phyloP scores from a whole-genome alignment of 2,888 invertebrate genomes.

The Chrysolina oricalcia region DNA sequence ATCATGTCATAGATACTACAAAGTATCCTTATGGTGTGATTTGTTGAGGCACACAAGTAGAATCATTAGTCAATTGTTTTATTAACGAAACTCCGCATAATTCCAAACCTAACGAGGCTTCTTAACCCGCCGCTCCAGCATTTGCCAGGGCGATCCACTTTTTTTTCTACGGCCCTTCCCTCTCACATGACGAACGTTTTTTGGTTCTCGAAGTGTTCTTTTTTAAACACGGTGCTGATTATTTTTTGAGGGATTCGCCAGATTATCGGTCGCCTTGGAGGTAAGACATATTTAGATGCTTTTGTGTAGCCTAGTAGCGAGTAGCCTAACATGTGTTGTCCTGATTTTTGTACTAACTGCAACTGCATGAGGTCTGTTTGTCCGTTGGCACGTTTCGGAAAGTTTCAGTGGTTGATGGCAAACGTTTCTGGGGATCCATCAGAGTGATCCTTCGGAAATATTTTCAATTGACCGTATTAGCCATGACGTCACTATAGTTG shows the following conservation, averaged over 20 bases:
- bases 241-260: constrained; percentile 59
- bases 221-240: constrained; percentile 27
- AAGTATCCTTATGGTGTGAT: constrained; percentile 4
- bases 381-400: background rate
- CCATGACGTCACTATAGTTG: too few species aligned
- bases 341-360: constrained; percentile 14
- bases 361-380: background rate
- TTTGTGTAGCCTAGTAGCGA: constrained; percentile 29
- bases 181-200: constrained; percentile 34
- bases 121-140: constrained; percentile 75
- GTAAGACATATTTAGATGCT: constrained; percentile 58
- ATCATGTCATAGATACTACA: background rate
- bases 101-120: constrained; percentile 58
- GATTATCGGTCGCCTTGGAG: constrained; percentile 65
- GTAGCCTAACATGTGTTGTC: constrained; percentile 19
- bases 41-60: constrained; percentile 30
- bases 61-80: constrained; percentile 49
- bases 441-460: too few species aligned
- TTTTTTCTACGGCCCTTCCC: constrained; percentile 69
- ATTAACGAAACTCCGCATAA: constrained; percentile 50
- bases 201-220: constrained; percentile 37
- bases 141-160: constrained; percentile 78
- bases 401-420: background rate
- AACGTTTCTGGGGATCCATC: too few species aligned
- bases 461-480: too few species aligned